Evolutionary conservation across 2,113 vertebrate species (phyloP), one percentile per base, ranked within the genome.

Genomic region (Piprites chloris): DNA sequence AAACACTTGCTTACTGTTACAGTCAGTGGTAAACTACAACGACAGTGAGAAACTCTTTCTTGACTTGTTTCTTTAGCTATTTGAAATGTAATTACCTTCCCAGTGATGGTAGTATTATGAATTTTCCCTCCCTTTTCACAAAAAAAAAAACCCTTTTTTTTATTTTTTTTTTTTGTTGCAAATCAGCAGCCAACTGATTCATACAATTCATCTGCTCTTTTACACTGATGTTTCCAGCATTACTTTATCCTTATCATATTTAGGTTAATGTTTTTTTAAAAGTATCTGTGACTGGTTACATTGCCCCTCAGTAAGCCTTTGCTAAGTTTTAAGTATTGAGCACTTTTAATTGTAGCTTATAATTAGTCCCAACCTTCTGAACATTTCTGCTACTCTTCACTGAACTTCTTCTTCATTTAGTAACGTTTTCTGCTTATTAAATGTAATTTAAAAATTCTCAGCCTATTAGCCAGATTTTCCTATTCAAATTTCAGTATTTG

Each of bases 131-230:
- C 4, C 2, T 85, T 78, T 87, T 79, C 19, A 44, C 23, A 44
- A 63, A 74, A 62, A 83, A 46, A 22, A n/a, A n/a, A n/a, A n/a
- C n/a, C n/a, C 0, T 5, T 6, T 49, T 37, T 14, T 5, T 28
- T n/a, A n/a, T n/a, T 15, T 0, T 22, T 11, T 76, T 24, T 49
- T 17, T 30, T 3, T 14, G 6, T 8, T 14, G 6, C 6, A 17
- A 55, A 12, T 15, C 41, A 58, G 15, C 19, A 28, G 17, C 32
- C 33, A 65, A 30, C 20, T 69, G n/a, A 77, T 46, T 92, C 23
- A 33, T 81, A n/a, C 4, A 52, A n/a, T 76, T 20, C 20, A 30
- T 78, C 42, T 75, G 27, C 12, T 56, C 14, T 72, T 89, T 82
- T 65, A 56, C 9, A 79, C 7, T 39, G 18, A 63, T 72, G 42